These are phyloP conservation scores for Cinclus cinclus DNA, from an alignment of 2,113 vertebrate species.

Conservation along the genomic window DNA sequence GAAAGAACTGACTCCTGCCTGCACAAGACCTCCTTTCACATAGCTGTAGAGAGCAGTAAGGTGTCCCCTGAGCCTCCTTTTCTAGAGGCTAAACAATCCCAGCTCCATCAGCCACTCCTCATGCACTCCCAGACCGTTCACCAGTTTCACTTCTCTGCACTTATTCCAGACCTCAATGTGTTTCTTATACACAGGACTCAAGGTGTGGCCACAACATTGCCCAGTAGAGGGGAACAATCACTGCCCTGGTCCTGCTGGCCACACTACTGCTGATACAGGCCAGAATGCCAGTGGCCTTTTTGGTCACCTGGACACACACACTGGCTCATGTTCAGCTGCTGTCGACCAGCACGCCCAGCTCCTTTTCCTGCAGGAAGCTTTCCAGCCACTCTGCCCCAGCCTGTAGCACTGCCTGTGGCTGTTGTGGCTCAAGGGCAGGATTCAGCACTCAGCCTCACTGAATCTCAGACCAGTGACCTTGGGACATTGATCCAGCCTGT, in stretches of 20 bases:
- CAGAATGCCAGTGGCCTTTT: neutral
- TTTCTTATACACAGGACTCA: neutral
- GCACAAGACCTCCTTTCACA: neutral
- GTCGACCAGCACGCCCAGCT: neutral
- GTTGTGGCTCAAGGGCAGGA: neutral
- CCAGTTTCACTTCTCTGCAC: neutral
- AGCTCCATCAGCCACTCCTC: neutral
- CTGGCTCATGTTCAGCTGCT: neutral
- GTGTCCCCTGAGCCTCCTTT: neutral
- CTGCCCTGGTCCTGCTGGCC: neutral
- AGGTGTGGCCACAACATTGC: neutral
- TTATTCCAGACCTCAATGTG: neutral
- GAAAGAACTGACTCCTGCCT: neutral
- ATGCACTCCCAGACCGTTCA: neutral
- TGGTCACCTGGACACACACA: neutral
- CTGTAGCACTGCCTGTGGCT: too few species aligned
- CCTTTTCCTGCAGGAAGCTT: neutral
- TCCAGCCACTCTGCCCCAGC: neutral
- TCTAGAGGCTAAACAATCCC: too few species aligned
- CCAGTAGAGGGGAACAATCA: rapidly evolving
- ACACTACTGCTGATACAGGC: neutral
- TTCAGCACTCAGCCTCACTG: rapidly evolving
- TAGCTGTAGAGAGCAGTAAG: neutral
- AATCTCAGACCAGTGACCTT: neutral
- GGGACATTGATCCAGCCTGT: neutral